Conservation (phyloP, 2,797 vertebrate species). For the Passerculus sandwichensis region DNA sequence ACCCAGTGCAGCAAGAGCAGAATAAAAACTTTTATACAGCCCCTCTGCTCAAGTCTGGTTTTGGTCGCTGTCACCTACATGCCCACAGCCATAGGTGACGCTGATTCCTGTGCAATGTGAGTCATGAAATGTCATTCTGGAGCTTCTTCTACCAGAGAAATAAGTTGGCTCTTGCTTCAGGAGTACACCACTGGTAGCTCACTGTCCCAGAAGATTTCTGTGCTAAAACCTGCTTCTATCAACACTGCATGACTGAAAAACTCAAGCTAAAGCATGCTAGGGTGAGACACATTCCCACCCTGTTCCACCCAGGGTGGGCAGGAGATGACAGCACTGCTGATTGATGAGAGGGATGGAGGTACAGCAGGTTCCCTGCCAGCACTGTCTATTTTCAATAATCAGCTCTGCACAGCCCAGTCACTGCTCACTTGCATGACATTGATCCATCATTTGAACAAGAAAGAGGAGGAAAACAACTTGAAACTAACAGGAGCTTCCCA, state of each 20-base stretch:
- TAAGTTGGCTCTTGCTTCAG: not conserved
- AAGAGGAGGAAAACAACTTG: not conserved
- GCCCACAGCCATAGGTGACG: accelerated
- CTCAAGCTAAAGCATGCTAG: not conserved
- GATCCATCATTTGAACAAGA: not conserved
- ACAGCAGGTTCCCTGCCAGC: not conserved
- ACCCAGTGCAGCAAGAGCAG: not conserved
- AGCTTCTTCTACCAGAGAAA: not conserved
- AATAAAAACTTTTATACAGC: not conserved
- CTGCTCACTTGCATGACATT: not conserved
- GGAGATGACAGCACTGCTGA: not conserved
- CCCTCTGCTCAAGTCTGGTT: not conserved
- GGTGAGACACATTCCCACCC: not conserved
- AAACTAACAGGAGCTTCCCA: not conserved
- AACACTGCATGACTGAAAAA: not conserved
- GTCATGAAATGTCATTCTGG: not conserved
- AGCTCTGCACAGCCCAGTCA: not conserved
- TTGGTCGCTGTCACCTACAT: not conserved
- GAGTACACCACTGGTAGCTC: not conserved
- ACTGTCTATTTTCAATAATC: not conserved
- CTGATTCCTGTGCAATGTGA: not conserved
- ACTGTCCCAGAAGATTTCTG: not conserved
- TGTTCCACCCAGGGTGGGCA: not conserved
- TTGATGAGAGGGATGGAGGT: not conserved
- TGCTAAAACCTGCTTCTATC: not conserved